These are phyloP conservation scores for Teleopsis dalmanni DNA, from an alignment of 1,140 invertebrate species.

Conservation along the genomic window DNA sequence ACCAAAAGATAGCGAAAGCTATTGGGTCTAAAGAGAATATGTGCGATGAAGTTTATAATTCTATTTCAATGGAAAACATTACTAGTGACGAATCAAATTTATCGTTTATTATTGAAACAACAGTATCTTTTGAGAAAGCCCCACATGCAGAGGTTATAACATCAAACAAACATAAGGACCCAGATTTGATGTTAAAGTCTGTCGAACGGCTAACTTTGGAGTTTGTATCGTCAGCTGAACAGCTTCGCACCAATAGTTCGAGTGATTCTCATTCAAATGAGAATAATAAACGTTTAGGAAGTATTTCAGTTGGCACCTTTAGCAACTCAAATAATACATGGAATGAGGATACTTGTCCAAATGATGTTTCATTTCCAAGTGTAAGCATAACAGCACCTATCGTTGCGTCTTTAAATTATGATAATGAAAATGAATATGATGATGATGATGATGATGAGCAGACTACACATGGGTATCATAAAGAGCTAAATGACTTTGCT, in stretches of 20 bases:
- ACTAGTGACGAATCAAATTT: conserved; percentile 36
- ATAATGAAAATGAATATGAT: conserved; percentile 42
- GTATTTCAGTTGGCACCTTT: conserved; percentile 29
- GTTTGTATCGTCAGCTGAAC: conserved; percentile 53
- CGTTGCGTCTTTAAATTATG: conserved; percentile 60
- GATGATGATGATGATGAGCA: conserved; percentile 20
- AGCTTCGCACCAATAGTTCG: conserved; percentile 38
- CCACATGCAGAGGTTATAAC: conserved; percentile 6
- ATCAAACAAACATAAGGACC: conserved; percentile 49
- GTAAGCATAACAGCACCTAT: conserved; percentile 66
- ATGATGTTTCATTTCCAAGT: conserved; percentile 69
- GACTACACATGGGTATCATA: conserved; percentile 18
- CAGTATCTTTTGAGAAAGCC: conserved; percentile 17
- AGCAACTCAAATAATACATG: conserved; percentile 56
- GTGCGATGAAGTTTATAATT: conserved; percentile 41
- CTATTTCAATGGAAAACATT: conserved; percentile 41
- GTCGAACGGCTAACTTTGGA: conserved; percentile 57
- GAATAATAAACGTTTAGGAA: conserved; percentile 17
- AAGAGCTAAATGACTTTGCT: conserved; percentile 19
- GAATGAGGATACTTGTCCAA: conserved; percentile 66
- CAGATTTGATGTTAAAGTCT: conserved; percentile 59
- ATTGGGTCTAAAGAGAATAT: conserved; percentile 35
- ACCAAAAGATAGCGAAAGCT: conserved; percentile 31
- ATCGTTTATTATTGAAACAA: conserved; percentile 36
- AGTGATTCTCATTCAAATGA: conserved; percentile 8